These are phyloP conservation scores for Raphicerus campestris DNA, from an alignment of 2,113 vertebrate genomes.

Conservation along the genomic window DNA sequence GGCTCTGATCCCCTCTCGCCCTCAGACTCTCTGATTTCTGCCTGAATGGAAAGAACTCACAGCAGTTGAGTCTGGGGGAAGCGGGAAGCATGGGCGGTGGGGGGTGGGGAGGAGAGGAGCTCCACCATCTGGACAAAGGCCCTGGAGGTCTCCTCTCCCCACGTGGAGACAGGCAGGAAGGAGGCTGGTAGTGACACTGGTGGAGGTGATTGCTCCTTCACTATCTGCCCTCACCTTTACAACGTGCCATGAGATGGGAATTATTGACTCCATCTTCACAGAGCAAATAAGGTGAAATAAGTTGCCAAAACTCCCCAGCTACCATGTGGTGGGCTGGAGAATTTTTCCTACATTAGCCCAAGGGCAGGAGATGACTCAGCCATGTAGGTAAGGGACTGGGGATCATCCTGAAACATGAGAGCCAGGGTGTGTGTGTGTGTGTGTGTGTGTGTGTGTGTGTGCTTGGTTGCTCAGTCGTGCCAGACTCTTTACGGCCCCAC, in stretches of 20 bases:
- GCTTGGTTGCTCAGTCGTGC: background rate
- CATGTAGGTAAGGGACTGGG: background rate
- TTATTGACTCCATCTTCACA: background rate
- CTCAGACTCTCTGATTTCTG: slow-evolving; percentile 46
- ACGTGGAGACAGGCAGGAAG: background rate
- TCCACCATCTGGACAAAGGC: background rate
- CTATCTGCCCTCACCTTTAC: background rate
- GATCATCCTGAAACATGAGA: background rate
- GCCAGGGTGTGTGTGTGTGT: no score
- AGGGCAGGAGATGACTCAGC: background rate
- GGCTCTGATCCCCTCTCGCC: background rate
- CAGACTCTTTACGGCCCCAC: background rate
- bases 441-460: no score
- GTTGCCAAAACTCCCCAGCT: background rate
- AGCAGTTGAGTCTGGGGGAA: background rate
- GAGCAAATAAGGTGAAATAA: background rate
- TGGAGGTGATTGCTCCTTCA: background rate
- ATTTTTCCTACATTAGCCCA: background rate
- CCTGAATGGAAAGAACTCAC: slow-evolving; percentile 40
- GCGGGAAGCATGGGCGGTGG: accelerated
- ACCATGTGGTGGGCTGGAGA: background rate
- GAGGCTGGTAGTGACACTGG: background rate
- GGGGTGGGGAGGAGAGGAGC: background rate
- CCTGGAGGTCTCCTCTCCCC: background rate
- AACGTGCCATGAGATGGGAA: background rate